Evolutionary conservation across 2,888 invertebrate genomes (phyloP).

Genomic region (Drosophila kuntzei): DNA sequence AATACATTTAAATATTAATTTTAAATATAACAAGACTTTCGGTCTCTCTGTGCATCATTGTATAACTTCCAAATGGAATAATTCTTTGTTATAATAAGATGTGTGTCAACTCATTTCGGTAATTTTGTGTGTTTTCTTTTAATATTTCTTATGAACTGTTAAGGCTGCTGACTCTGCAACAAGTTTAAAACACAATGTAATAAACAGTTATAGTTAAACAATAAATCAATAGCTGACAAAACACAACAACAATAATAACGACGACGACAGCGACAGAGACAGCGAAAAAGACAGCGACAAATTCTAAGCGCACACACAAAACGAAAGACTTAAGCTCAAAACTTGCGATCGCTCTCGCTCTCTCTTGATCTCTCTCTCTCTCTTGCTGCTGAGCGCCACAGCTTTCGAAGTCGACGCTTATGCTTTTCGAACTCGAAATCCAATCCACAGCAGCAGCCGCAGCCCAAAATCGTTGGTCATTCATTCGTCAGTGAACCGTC

Average conservation of each 20-base stretch:
- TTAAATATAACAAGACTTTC: background rate
- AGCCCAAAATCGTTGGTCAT: conserved; percentile 62
- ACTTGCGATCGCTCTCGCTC: conserved; percentile 42
- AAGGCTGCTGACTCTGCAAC: conserved; percentile 25
- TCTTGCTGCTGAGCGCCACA: background rate
- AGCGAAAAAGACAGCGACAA: no score
- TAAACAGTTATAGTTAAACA: conserved; percentile 73
- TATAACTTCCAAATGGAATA: conserved; percentile 29
- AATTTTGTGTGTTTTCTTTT: conserved; percentile 16
- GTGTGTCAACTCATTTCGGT: conserved; percentile 45
- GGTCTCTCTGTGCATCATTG: background rate
- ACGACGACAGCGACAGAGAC: conserved; percentile 8
- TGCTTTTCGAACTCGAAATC: conserved; percentile 45
- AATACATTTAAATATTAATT: background rate
- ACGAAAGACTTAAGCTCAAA: conserved; percentile 67
- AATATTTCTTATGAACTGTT: conserved; percentile 27
- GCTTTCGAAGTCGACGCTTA: conserved; percentile 19
- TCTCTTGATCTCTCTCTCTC: conserved; percentile 13
- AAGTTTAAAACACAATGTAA: conserved; percentile 66
- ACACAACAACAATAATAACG: conserved; percentile 18
- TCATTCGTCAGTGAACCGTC: conserved; percentile 74
- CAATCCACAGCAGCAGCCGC: conserved; percentile 37
- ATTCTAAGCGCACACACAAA: conserved; percentile 54
- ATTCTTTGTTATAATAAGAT: no score
- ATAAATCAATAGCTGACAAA: conserved; percentile 69